Base-by-base conservation (phyloP, 2,888 invertebrate genomes). In the Callimorpha dominula region DNA sequence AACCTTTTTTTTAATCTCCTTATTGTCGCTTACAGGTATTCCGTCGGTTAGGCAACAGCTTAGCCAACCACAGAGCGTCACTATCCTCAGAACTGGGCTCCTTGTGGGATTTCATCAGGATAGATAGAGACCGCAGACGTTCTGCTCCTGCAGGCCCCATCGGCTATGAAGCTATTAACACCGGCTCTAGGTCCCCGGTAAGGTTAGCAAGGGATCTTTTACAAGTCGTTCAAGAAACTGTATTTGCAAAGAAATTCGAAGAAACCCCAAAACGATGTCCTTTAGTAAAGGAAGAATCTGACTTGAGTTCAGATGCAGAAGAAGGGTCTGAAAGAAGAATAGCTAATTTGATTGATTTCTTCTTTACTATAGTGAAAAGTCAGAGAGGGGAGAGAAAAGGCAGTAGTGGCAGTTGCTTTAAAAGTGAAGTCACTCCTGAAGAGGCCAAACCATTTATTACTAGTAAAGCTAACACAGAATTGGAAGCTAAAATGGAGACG, bases 401-500 rank as follows among this genome's bases (percentile, higher is more conserved):
- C 63, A 95, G 95, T 73, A 91, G 91, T 0, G 93, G 91, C 0
- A 94, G 94, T 75, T 96, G 96, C 68, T 95, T 95, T 69, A 95
- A 89, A 87, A 90, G 91, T 4, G 96, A 96, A 83, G 81, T 84
- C 0, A 94, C 93, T 78, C 94, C 95, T 4, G 86, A 87, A 20
- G 93, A 93, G 72, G 89, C 90, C 0, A 89, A 87, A 54, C 84
- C 88, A 50, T 85, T 86, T 20, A 76, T 89, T 43, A 93, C 94
- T 0, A 88, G 86, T 15, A 93, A 90, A 78, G 89, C 93, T 42
- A 94, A 95, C 75, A 90, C 91, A 0, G 95, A 95, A 50, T 85
- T 95, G 70, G 96, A 95, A 78, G 92, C 93, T 50, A 96, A 96
- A 81, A 95, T 96, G 95, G 96, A 96, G 74, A 96, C 96, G 0